A percentile compares a stretch with the other conserved stretches of the same genome.
Conservation (phyloP, 2,797 vertebrate species). For the Gadopsis marmoratus region DNA sequence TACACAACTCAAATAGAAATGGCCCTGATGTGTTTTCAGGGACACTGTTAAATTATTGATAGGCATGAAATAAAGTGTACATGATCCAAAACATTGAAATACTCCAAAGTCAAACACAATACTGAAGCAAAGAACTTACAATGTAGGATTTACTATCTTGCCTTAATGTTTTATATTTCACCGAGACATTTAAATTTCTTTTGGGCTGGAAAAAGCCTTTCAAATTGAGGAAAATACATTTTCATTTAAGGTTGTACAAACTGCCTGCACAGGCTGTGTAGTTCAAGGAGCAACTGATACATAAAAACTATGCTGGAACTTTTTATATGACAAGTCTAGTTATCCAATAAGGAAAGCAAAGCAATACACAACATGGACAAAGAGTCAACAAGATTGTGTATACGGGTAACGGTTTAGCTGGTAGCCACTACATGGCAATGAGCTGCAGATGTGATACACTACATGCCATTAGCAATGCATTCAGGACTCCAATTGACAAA, state of each 20-base stretch:
- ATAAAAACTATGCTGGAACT: not conserved
- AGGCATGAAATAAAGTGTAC: conserved; percentile 19
- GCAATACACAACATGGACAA: not conserved
- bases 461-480: not conserved
- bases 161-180: not conserved
- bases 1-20: not conserved
- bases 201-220: not conserved
- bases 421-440: not conserved
- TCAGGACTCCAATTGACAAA: not conserved
- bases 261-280: not conserved
- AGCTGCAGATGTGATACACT: conserved; percentile 8
- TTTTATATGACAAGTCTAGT: not conserved
- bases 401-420: not conserved
- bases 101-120: not conserved
- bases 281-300: not conserved
- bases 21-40: not conserved
- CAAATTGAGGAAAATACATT: not conserved
- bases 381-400: not conserved
- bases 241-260: not conserved
- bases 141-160: not conserved
- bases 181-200: not conserved
- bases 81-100: conserved; percentile 5
- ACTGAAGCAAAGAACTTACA: not conserved
- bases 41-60: conserved; percentile 8
- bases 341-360: not conserved